Evolutionary conservation across 2,797 vertebrate species (phyloP).

Genomic region (Oceanodroma leucorhoa): DNA sequence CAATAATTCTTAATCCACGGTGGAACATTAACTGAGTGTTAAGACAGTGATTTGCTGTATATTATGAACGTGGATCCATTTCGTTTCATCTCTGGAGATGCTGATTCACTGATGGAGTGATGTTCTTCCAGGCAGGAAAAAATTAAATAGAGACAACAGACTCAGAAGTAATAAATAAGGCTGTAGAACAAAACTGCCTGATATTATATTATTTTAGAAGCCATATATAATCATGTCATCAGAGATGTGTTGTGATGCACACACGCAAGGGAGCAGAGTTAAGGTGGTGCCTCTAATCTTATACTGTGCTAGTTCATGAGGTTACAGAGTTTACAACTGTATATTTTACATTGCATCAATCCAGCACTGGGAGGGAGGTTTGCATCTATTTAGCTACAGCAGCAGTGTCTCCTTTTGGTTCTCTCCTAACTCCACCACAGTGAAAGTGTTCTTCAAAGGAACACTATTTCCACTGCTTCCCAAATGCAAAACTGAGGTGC

Average conservation of each 20-base stretch:
- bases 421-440: background rate
- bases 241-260: background rate
- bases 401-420: background rate
- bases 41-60: constrained; percentile 62
- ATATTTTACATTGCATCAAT: background rate
- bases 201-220: constrained; percentile 59
- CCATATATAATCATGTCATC: constrained; percentile 30
- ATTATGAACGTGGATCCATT: constrained; percentile 54
- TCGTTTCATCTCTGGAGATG: constrained; percentile 57
- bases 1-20: constrained; percentile 63
- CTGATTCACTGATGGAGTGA: constrained; percentile 69
- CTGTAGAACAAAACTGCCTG: constrained; percentile 53
- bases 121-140: constrained; percentile 64
- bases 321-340: background rate
- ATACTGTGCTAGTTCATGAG: background rate
- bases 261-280: background rate
- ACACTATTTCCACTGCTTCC: background rate
- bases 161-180: constrained; percentile 70
- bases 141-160: constrained; percentile 70
- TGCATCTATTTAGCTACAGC: background rate
- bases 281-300: background rate
- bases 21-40: constrained; percentile 63
- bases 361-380: background rate
- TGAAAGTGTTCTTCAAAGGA: background rate
- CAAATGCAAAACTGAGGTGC: background rate